A percentile compares a stretch with the other conserved stretches of the same genome.
Conservation (phyloP, 2,888 invertebrate genomes). For the Drosophila mimetica region DNA sequence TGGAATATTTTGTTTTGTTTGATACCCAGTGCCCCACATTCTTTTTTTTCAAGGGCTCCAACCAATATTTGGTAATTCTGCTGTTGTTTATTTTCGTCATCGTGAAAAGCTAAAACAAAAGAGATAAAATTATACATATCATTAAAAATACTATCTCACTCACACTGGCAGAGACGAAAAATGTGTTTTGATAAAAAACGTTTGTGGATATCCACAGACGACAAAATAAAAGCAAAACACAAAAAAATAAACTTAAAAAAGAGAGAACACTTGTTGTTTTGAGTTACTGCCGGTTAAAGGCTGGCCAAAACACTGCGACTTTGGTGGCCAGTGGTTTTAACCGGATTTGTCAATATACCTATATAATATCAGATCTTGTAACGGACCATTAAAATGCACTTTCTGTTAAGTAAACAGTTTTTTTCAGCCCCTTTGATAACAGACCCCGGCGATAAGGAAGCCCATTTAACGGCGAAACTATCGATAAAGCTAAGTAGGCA, state of each 20-base stretch:
- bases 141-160: conserved; percentile 8
- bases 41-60: conserved; percentile 30
- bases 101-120: conserved; percentile 27
- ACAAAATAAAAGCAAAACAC: conserved; percentile 28
- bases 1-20: conserved; percentile 1
- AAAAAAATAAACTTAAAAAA: conserved; percentile 19
- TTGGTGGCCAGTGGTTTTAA: conserved; percentile 13
- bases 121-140: conserved; percentile 15
- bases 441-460: conserved; percentile 31
- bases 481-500: conserved; percentile 59
- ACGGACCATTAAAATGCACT: conserved; percentile 38
- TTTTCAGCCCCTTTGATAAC: conserved; percentile 15
- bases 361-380: conserved; percentile 16
- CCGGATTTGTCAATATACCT: conserved; percentile 20
- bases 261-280: conserved; percentile 20
- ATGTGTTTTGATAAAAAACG: conserved; percentile 24
- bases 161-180: conserved; percentile 4
- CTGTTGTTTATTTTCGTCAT: conserved; percentile 43
- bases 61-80: conserved; percentile 2
- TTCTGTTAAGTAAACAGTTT: conserved; percentile 20
- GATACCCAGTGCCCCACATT: conserved; percentile 22
- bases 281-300: conserved; percentile 2
- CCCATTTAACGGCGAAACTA: conserved; percentile 46
- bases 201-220: conserved; percentile 33
- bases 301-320: conserved; percentile 8